Conservation (phyloP, 1,140 invertebrate species). For the Sycophila sp. region DNA sequence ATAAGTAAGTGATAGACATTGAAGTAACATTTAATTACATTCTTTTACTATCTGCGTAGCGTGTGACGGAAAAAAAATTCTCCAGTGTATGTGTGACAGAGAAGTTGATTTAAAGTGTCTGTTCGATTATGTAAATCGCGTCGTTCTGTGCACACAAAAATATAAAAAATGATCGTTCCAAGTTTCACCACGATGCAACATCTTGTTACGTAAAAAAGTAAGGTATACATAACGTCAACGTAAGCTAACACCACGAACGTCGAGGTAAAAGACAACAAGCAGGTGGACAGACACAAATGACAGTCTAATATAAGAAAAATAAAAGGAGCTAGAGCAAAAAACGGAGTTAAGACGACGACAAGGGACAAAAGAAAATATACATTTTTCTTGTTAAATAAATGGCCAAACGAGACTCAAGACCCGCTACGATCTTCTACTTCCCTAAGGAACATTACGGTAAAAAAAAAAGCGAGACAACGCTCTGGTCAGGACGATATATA, state of each 20-base stretch:
- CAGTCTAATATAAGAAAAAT: constrained; percentile 46
- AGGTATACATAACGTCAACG: constrained; percentile 10
- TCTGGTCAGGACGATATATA: background rate
- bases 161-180: constrained; percentile 7
- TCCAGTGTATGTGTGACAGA: too few relatives aligned
- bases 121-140: too few relatives aligned
- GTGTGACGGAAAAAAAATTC: too few relatives aligned
- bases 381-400: background rate
- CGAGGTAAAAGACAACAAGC: constrained; percentile 44
- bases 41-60: too few relatives aligned
- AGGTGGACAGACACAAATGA: constrained; percentile 47
- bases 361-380: constrained; percentile 17
- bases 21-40: too few relatives aligned
- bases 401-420: constrained; percentile 26
- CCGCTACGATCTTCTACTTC: constrained; percentile 25
- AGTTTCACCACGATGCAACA: constrained; percentile 25
- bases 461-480: constrained; percentile 18
- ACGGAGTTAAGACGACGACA: constrained; percentile 54
- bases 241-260: constrained; percentile 38
- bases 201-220: constrained; percentile 25
- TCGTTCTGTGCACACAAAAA: too few relatives aligned
- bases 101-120: too few relatives aligned
- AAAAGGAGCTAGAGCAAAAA: constrained; percentile 49
- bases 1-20: too few relatives aligned
- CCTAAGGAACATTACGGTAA: constrained; percentile 21